phyloP scores from a whole-genome alignment of 2,113 vertebrate genomes.

The Meriones unguiculatus region DNA sequence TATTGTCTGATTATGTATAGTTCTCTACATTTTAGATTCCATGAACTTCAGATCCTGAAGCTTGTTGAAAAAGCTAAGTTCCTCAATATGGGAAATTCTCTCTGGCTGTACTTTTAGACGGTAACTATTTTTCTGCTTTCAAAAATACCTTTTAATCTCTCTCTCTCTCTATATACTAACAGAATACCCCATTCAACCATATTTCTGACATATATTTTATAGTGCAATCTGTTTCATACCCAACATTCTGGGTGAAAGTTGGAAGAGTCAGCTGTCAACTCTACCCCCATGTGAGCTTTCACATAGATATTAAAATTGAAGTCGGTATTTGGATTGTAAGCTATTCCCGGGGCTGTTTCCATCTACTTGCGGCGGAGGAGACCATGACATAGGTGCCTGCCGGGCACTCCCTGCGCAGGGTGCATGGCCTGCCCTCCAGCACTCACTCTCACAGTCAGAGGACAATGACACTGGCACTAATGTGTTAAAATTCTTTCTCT shows the following conservation, averaged over 20 bases:
- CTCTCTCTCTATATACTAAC: slow-evolving; percentile 77
- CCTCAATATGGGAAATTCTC: slow-evolving; percentile 79
- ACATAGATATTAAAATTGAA: not conserved
- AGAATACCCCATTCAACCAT: slow-evolving; percentile 63
- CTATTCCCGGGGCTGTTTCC: not conserved
- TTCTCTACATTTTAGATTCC: slow-evolving; percentile 68
- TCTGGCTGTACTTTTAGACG: slow-evolving; percentile 68
- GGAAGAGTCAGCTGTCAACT: slow-evolving; percentile 34
- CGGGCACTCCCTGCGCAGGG: slow-evolving; percentile 2
- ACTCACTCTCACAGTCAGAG: not conserved
- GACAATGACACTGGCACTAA: slow-evolving; percentile 74
- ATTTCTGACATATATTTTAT: slow-evolving; percentile 75
- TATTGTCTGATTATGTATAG: slow-evolving; percentile 66
- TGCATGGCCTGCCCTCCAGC: not conserved
- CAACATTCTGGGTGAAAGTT: slow-evolving; percentile 76
- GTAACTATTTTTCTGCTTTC: slow-evolving; percentile 74
- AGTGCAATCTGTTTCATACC: slow-evolving; percentile 66
- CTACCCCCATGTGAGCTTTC: slow-evolving; percentile 54
- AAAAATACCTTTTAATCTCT: slow-evolving; percentile 73
- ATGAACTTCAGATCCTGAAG: slow-evolving; percentile 76
- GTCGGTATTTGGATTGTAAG: slow-evolving; percentile 53
- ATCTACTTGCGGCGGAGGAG: not conserved
- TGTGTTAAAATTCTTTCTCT: slow-evolving; percentile 72
- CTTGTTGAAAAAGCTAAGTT: slow-evolving; percentile 71
- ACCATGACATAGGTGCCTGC: not conserved